Base-by-base conservation (phyloP, 2,888 invertebrate genomes). In the Gasteruption jaculator region DNA sequence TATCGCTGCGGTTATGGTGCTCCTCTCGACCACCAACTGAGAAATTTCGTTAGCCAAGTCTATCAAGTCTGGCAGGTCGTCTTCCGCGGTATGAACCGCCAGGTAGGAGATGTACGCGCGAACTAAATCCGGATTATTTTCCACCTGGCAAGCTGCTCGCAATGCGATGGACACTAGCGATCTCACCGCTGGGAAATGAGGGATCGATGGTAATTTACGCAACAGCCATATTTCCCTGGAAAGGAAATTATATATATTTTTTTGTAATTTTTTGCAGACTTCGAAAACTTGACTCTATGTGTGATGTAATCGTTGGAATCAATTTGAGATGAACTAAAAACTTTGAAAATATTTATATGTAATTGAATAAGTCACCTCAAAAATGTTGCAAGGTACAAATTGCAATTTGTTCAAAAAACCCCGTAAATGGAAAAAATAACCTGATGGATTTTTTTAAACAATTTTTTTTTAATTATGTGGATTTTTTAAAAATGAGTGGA, bases 11-110 rank as follows among this genome's bases (percentile, higher is more conserved):
- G 91, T 85, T 58, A 95, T 86, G 5, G 88, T 87, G 48, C 86
- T 86, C 12, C 95, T 77, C 71, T 95, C 94, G 41, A 95, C 93
- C 47, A 95, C 85, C 54, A 94, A 74, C 54, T 92, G 91, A 8
- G 91, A 88, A 66, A 95, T 80, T 67, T 94, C 94, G 72, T 84
- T 78, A 0, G 76, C 82, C 34, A 86, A 72, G 54, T 85, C 85
- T 30, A 82, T 76, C 58, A 86, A 73, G 46, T 85, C 83, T 1
- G 79, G 77, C 2, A 85, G 76, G 3, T 80, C 74, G 61, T 84
- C 83, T 41, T 81, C 78, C 58, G 71, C 53, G 1, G 85, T 85
- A 67, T 90, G 85, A 2, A 79, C 74, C 0, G 91, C 84, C 31
- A 95, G 79, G 72, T 92, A 94, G 51, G 80, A 79, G 40, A 94